These are phyloP conservation scores for Drosophila colorata DNA, from an alignment of 2,888 invertebrate species.

Conservation along the genomic window DNA sequence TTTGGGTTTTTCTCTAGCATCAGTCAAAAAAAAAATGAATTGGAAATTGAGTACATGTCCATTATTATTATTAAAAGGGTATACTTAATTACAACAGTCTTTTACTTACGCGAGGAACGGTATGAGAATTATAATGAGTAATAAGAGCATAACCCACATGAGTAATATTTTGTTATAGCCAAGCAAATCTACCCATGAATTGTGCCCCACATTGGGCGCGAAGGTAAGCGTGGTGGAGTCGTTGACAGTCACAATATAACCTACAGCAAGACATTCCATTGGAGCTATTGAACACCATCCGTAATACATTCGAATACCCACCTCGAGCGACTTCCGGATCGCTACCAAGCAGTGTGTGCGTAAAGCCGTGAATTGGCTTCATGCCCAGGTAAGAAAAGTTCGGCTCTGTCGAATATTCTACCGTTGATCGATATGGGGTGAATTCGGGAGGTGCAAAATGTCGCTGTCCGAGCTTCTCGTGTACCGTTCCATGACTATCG, in stretches of 20 bases:
- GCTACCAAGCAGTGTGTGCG: neutral
- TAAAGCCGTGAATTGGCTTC: neutral
- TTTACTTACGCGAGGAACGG: constrained; percentile 90
- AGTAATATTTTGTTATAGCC: constrained; percentile 86
- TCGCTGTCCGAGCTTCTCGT: neutral
- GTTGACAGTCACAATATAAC: neutral
- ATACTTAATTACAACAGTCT: too few species aligned
- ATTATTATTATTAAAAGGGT: too few species aligned
- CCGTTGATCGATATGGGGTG: neutral
- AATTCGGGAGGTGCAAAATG: neutral
- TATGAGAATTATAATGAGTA: constrained; percentile 89
- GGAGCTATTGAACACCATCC: too few species aligned
- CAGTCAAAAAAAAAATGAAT: too few species aligned
- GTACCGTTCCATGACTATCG: too few species aligned
- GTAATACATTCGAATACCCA: neutral
- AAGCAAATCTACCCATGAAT: constrained; percentile 85
- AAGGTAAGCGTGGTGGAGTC: constrained; percentile 32
- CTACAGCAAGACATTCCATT: constrained; percentile 1
- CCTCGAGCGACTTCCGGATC: neutral
- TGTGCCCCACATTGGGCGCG: constrained; percentile 74
- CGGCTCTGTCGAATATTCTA: neutral
- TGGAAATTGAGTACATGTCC: too few species aligned
- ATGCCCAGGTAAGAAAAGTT: neutral
- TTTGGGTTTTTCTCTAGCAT: too few species aligned
- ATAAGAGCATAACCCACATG: constrained; percentile 87